Percentiles rank a stretch among this genome's conserved stretches.
These are phyloP conservation scores for Asbolus verrucosus DNA, from an alignment of 1,140 invertebrate genomes.

Conservation along the genomic window DNA sequence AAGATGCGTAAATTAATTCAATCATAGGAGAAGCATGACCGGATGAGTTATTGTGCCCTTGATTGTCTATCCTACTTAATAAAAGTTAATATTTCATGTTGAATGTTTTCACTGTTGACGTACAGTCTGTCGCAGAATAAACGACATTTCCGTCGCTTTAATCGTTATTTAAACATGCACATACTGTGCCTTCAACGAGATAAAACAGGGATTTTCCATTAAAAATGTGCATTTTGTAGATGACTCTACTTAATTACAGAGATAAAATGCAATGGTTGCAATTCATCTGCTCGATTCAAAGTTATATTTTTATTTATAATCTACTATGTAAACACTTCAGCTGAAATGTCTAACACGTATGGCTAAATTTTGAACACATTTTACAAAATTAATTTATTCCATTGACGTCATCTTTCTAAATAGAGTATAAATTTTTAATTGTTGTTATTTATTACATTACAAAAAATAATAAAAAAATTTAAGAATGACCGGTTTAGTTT, in stretches of 20 bases:
- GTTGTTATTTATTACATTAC: no score
- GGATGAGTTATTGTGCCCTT: constrained; percentile 30
- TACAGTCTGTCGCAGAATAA: constrained; percentile 9
- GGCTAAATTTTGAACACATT: no score
- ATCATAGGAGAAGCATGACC: neutral
- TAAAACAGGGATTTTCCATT: constrained; percentile 1
- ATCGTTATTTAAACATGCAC: no score
- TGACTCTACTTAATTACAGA: constrained; percentile 10
- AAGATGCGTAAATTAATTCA: constrained; percentile 15
- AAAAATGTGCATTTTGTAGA: constrained; percentile 2
- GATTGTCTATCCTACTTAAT: constrained; percentile 19
- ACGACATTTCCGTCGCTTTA: neutral
- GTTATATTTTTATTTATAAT: no score
- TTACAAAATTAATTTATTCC: no score
- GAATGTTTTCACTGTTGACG: no score
- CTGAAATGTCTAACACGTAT: no score
- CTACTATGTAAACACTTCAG: no score
- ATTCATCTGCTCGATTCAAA: constrained; percentile 15
- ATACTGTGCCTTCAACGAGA: neutral
- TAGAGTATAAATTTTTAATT: no score
- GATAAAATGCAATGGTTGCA: constrained; percentile 10
- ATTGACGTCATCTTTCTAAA: no score
- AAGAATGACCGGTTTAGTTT: no score
- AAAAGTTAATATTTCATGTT: constrained; percentile 12
- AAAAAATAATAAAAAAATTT: no score